Evolutionary conservation across 2,888 invertebrate species (phyloP).

Genomic region (Calameuta filiformis): DNA sequence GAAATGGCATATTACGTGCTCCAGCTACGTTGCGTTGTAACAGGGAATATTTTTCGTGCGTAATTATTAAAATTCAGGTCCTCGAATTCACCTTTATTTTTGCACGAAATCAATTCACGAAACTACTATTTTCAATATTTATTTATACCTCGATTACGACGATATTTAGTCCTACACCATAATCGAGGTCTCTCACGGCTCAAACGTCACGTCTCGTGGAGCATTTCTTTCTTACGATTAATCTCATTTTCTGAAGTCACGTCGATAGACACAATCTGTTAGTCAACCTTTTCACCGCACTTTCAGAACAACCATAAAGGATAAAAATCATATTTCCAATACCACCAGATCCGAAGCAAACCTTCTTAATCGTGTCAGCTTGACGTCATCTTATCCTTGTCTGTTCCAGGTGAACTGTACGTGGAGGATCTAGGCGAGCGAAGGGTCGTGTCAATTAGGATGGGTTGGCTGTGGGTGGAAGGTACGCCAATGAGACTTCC

Average conservation of each 20-base stretch:
- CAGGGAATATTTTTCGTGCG: too few relatives aligned
- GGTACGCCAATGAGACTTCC: constrained; percentile 59
- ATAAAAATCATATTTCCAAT: neutral
- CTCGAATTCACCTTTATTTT: too few relatives aligned
- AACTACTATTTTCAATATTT: too few relatives aligned
- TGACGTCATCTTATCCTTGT: neutral
- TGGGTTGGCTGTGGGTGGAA: constrained; percentile 64
- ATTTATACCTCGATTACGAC: neutral
- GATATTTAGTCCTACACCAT: neutral
- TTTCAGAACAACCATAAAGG: neutral
- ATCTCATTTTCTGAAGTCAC: neutral
- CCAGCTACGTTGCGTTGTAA: too few relatives aligned
- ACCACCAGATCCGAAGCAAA: neutral
- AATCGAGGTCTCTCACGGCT: neutral
- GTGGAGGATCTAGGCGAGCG: constrained; percentile 60
- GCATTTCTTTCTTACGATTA: too few relatives aligned
- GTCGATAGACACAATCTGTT: neutral
- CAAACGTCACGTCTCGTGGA: neutral
- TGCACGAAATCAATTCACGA: too few relatives aligned
- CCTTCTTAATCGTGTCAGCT: neutral
- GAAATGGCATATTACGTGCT: too few relatives aligned
- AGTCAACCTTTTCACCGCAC: neutral
- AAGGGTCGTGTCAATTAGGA: constrained; percentile 59
- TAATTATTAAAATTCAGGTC: too few relatives aligned
- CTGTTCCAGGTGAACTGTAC: constrained; percentile 58